Percentiles rank a stretch among this genome's conserved stretches.
phyloP scores from a whole-genome alignment of 2,888 invertebrate genomes.

The Drosophila paracracens region DNA sequence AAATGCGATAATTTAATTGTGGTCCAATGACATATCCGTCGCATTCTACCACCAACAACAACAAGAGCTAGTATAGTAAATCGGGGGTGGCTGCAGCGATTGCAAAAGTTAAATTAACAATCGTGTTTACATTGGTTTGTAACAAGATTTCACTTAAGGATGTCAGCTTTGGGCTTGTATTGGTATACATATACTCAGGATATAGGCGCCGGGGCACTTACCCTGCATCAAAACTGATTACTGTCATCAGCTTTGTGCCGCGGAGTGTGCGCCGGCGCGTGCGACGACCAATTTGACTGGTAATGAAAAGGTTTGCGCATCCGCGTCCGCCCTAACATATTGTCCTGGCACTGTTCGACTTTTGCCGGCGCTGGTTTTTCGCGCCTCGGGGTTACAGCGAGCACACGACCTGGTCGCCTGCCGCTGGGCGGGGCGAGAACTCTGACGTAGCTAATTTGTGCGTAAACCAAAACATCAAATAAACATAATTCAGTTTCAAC shows the following conservation, averaged over 20 bases:
- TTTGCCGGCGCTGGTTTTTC: conserved; percentile 80
- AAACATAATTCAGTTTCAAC: conserved; percentile 84
- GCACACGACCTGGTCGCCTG: conserved; percentile 72
- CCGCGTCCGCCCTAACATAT: conserved; percentile 73
- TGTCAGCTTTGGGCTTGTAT: conserved; percentile 73
- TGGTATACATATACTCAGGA: conserved; percentile 17
- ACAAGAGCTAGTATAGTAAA: not conserved
- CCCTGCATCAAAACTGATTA: conserved; percentile 83
- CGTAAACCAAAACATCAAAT: conserved; percentile 81
- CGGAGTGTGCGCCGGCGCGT: conserved; percentile 71
- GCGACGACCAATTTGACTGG: conserved; percentile 70
- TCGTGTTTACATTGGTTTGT: conserved; percentile 85
- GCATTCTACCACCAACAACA: conserved; percentile 24
- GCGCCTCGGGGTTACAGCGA: conserved; percentile 82
- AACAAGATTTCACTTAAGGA: conserved; percentile 85
- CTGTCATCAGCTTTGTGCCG: conserved; percentile 79
- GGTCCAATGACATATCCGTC: conserved; percentile 69
- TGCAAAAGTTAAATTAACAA: conserved; percentile 82
- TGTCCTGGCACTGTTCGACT: conserved; percentile 70
- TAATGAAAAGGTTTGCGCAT: conserved; percentile 84
- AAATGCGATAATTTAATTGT: conserved; percentile 85
- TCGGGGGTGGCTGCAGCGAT: conserved; percentile 47
- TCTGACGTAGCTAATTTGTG: conserved; percentile 84
- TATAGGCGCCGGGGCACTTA: conserved; percentile 51
- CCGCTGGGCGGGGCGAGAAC: conserved; percentile 49